Conservation (phyloP, 2,797 vertebrate genomes). For the Coregonus suidteri region DNA sequence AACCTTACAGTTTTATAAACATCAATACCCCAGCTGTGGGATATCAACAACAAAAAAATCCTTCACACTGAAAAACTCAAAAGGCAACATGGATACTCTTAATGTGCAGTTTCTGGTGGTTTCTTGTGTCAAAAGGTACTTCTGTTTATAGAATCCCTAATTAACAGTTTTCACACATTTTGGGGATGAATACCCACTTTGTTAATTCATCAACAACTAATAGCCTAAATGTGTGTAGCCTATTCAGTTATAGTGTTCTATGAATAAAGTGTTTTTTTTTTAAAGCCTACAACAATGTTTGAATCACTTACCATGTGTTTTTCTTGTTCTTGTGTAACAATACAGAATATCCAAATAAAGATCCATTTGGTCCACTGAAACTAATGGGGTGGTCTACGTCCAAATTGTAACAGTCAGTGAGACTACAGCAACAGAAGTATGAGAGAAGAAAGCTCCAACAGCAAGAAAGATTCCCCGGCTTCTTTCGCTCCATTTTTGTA, state of each 20-base stretch:
- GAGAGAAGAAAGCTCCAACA: conserved; percentile 17
- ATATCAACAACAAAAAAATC: not conserved
- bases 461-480: conserved; percentile 8
- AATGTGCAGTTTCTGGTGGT: not conserved
- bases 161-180: conserved; percentile 16
- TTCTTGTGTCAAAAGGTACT: not conserved
- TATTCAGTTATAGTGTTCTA: not conserved
- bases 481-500: conserved; percentile 34
- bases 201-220: not conserved
- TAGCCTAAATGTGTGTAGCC: not conserved
- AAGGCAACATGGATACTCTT: not conserved
- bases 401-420: conserved; percentile 74
- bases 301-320: conserved; percentile 74
- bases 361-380: conserved; percentile 67
- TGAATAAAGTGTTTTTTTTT: not conserved
- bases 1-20: not conserved
- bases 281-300: not conserved
- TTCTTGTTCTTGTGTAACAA: conserved; percentile 72
- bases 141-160: conserved; percentile 10
- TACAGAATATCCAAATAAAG: conserved; percentile 84
- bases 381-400: conserved; percentile 71
- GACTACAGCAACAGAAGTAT: conserved; percentile 35
- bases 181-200: conserved; percentile 1
- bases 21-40: not conserved
- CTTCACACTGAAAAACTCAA: too few relatives aligned